These are phyloP conservation scores for Drepanosiphum platanoidis DNA, from an alignment of 2,888 invertebrate species.

Conservation along the genomic window DNA sequence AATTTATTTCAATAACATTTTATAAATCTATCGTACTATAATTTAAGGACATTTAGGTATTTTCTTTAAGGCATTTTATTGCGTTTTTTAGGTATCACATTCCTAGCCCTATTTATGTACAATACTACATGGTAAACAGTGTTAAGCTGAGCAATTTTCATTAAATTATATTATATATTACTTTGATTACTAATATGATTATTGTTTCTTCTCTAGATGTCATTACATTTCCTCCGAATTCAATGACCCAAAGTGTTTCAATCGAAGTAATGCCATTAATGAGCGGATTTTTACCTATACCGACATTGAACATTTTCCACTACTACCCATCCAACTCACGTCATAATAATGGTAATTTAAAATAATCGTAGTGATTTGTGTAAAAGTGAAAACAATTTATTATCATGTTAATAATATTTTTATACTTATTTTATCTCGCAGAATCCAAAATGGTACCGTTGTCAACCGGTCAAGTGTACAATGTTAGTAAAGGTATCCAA, in stretches of 20 bases:
- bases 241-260: slow-evolving; percentile 68
- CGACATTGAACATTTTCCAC: slow-evolving; percentile 86
- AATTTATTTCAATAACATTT: too few species aligned
- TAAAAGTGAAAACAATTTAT: neutral
- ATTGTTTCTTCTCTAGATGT: slow-evolving; percentile 42
- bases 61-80: too few species aligned
- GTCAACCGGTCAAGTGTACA: slow-evolving; percentile 91
- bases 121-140: neutral
- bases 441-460: slow-evolving; percentile 75
- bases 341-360: slow-evolving; percentile 63
- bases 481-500: slow-evolving; percentile 89
- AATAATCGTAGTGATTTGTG: neutral
- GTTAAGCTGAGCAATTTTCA: neutral
- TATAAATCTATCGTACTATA: too few species aligned
- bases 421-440: slow-evolving; percentile 6
- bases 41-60: too few species aligned
- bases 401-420: neutral
- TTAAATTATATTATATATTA: too few species aligned
- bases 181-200: slow-evolving; percentile 14
- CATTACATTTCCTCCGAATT: slow-evolving; percentile 54
- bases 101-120: too few species aligned
- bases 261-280: slow-evolving; percentile 93
- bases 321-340: slow-evolving; percentile 80
- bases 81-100: too few species aligned
- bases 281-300: slow-evolving; percentile 88